Evolutionary conservation across 2,888 invertebrate genomes (phyloP), one percentile per base, ranked within the genome.

Genomic region (Sinelater perroti): DNA sequence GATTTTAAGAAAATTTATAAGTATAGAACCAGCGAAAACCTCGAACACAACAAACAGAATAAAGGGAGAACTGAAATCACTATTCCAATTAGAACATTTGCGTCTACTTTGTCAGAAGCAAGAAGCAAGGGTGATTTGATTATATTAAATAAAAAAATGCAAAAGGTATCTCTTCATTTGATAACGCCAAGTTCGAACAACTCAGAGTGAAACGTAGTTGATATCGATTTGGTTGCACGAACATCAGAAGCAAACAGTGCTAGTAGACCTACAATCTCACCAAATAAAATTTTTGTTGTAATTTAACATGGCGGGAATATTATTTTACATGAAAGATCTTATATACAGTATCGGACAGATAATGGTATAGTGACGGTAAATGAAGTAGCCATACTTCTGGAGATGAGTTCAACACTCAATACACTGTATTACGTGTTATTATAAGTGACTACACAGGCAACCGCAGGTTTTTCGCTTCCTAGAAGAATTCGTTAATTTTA

Each of bases 171-270:
- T 79, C 78, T 78, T 4, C 30, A 30, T 8, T 31, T 42, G 63
- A 82, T 53, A 59, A 71, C 77, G 7, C 74, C 79, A 1, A 77
- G 81, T 33, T 78, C 78, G 0, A 79, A 81, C 24, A 86, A 88
- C 78, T 88, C 90, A 1, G 94, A 94, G 72, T 94, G 93, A 93
- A 89, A 91, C 67, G 91, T 92, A 89, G 93, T 92, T 74, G 90
- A 91, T 6, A 77, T 81, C 4, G 80, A 80, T 62, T 79, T 80
- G 7, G 30, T 57, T 40, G 35, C 54, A 30, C 28, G 72, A 57
- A 72, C 74, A 30, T 74, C 76, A 58, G 75, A 76, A 14, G 74
- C 74, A 14, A 75, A 74, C 14, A 73, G 75, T 3, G 68, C 73
- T 0, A 79, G 78, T 33, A 70, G 77, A 58, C 77, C 79, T 10